Percentiles rank a stretch among this genome's conserved stretches.
phyloP scores from a whole-genome alignment of 1,140 invertebrate species.

The Panagrolaimus sp. region DNA sequence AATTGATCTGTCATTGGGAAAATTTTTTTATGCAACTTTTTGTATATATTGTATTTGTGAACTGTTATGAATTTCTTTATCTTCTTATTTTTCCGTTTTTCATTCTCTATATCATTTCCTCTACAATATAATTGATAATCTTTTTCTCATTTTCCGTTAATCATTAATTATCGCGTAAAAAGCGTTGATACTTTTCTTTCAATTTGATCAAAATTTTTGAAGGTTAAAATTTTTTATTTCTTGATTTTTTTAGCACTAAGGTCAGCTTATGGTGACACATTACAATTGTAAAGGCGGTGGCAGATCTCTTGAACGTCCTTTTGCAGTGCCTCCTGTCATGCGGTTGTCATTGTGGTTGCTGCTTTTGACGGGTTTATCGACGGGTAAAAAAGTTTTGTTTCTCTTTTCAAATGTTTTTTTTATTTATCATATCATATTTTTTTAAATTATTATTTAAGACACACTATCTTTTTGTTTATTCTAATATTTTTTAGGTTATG shows the following conservation, averaged over 20 bases:
- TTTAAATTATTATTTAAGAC: conserved; percentile 1
- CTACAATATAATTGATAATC: too few species aligned
- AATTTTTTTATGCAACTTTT: too few species aligned
- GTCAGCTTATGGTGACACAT: conserved; percentile 12
- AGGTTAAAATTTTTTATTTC: neutral
- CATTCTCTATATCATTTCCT: too few species aligned
- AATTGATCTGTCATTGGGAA: conserved; percentile 6
- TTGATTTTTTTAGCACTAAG: neutral
- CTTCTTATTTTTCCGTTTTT: too few species aligned
- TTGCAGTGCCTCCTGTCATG: conserved; percentile 9
- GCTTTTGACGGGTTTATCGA: conserved; percentile 8
- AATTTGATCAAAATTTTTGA: too few species aligned
- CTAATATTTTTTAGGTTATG: neutral
- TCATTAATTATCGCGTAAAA: too few species aligned
- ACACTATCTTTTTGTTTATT: neutral
- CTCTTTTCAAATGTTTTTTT: neutral
- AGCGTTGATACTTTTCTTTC: too few species aligned
- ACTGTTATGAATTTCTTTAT: too few species aligned
- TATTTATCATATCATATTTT: too few species aligned
- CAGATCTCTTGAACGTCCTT: conserved; percentile 8
- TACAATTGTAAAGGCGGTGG: conserved; percentile 1
- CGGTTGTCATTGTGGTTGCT: conserved; percentile 6
- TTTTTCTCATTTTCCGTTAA: too few species aligned
- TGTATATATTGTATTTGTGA: too few species aligned
- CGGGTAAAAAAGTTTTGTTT: conserved; percentile 9